phyloP scores from a whole-genome alignment of 2,888 invertebrate genomes.

The Perithous albicinctus region DNA sequence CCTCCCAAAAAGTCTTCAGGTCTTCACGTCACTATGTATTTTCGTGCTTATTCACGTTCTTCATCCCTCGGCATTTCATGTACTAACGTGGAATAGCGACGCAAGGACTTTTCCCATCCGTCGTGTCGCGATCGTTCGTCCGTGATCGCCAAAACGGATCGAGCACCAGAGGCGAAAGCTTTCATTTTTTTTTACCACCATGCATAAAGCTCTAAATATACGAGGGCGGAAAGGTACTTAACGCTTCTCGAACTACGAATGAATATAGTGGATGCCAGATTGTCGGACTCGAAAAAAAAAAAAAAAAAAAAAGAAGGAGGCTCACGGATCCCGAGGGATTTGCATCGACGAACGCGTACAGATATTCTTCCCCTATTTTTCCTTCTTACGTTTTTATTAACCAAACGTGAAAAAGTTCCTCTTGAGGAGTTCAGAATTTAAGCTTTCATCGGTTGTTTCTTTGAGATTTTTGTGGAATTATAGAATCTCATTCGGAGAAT shows the following conservation, averaged over 20 bases:
- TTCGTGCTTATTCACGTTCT: slow-evolving; percentile 65
- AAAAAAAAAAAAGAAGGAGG: too few relatives aligned
- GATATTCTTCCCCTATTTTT: slow-evolving; percentile 31
- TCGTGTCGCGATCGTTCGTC: slow-evolving; percentile 75
- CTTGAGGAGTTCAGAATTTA: slow-evolving; percentile 44
- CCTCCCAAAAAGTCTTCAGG: slow-evolving; percentile 72
- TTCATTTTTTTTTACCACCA: slow-evolving; percentile 53
- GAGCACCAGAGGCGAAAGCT: slow-evolving; percentile 31
- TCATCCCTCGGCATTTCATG: slow-evolving; percentile 65
- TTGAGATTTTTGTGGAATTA: neutral
- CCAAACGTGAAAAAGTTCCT: slow-evolving; percentile 37
- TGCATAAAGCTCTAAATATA: slow-evolving; percentile 54
- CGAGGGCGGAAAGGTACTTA: slow-evolving; percentile 67
- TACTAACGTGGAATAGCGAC: slow-evolving; percentile 62
- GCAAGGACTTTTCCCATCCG: slow-evolving; percentile 68
- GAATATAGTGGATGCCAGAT: slow-evolving; percentile 41
- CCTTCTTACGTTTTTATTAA: slow-evolving; percentile 34
- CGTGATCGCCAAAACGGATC: slow-evolving; percentile 74
- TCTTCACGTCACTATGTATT: slow-evolving; percentile 57
- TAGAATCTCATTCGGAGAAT: neutral
- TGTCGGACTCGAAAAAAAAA: slow-evolving; percentile 48
- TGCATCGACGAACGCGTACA: slow-evolving; percentile 66
- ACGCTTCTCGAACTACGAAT: slow-evolving; percentile 67
- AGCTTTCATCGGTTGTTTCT: slow-evolving; percentile 21
- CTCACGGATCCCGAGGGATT: slow-evolving; percentile 68